phyloP scores from a whole-genome alignment of 2,797 vertebrate species.

The Buceros bicornis region DNA sequence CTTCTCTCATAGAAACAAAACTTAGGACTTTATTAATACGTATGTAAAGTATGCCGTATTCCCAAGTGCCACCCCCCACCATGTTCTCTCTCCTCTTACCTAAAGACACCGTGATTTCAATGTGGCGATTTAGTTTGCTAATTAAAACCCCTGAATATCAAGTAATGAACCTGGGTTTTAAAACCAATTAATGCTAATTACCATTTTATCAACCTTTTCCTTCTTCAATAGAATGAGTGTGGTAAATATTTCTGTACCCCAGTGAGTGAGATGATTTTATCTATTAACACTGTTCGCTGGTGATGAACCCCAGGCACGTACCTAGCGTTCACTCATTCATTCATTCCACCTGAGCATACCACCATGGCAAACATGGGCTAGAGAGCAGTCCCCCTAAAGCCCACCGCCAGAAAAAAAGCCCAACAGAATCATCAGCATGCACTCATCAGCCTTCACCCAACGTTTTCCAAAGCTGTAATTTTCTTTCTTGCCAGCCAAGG shows the following conservation, averaged over 20 bases:
- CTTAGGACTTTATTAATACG: not conserved
- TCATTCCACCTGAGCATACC: not conserved
- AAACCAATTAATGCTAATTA: not conserved
- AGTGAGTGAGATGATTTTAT: not conserved
- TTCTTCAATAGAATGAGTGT: not conserved
- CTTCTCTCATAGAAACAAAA: not conserved
- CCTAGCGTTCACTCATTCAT: not conserved
- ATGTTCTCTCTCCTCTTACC: not conserved
- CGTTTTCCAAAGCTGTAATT: not conserved
- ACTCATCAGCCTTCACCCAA: not conserved
- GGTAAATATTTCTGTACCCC: not conserved
- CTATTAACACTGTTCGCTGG: not conserved
- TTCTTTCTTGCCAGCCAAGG: not conserved
- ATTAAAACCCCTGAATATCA: not conserved
- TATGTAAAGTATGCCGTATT: not conserved
- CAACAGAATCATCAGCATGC: not conserved
- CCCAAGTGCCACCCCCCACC: rapidly evolving
- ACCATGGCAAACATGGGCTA: not conserved
- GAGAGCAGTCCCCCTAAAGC: not conserved
- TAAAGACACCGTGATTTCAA: not conserved
- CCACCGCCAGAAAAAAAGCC: not conserved
- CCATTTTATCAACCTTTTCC: not conserved
- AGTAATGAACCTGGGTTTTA: not conserved
- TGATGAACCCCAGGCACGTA: not conserved
- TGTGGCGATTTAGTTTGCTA: not conserved